Evolutionary conservation across 2,113 vertebrate species (phyloP).

Genomic region (Campylomormyrus numenius): DNA sequence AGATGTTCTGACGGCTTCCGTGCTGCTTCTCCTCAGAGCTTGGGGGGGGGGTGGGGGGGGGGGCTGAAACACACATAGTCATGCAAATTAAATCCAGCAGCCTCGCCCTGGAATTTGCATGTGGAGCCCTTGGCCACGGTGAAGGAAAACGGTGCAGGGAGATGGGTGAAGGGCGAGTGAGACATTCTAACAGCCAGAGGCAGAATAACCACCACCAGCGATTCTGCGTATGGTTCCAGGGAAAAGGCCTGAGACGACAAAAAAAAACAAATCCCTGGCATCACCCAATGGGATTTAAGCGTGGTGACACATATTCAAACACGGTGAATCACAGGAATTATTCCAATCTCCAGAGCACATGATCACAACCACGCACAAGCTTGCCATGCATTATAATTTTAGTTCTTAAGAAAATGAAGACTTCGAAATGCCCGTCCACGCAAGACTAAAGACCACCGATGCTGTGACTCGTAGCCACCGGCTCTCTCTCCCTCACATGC

Average conservation of each 20-base stretch:
- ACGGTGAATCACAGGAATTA: background rate
- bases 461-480: background rate
- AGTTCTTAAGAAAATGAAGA: background rate
- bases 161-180: constrained; percentile 13
- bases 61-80: constrained; percentile 25
- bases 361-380: background rate
- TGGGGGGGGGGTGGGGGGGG: background rate
- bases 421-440: background rate
- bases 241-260: background rate
- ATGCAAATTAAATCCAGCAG: constrained; percentile 29
- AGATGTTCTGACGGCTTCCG: background rate
- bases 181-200: constrained; percentile 7
- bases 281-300: background rate
- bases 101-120: constrained; percentile 34
- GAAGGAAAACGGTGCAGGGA: constrained; percentile 12
- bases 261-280: background rate
- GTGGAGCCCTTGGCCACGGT: constrained; percentile 19
- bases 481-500: background rate
- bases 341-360: background rate
- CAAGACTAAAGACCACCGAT: background rate
- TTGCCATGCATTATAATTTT: background rate
- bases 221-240: background rate
- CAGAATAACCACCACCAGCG: background rate
- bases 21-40: background rate
- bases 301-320: background rate